A percentile compares a stretch with the other conserved stretches of the same genome.
phyloP scores from a whole-genome alignment of 2,113 vertebrate species.

The Pelodiscus sinensis region DNA sequence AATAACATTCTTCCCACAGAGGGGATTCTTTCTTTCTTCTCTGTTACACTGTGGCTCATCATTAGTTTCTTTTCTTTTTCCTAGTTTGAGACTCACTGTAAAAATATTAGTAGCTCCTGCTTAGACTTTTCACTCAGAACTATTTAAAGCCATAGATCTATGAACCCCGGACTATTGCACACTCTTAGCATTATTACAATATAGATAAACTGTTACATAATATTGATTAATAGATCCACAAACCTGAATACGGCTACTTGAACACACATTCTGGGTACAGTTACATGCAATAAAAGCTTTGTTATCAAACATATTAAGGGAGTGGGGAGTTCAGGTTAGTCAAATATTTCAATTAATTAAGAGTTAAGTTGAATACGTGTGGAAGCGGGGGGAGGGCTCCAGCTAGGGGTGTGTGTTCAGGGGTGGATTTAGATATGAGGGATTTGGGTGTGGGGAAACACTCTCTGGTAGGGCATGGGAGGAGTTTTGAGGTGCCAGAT shows the following conservation, averaged over 20 bases:
- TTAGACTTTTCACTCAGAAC: conserved; percentile 27
- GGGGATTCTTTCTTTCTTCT: conserved; percentile 24
- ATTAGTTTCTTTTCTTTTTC: conserved; percentile 29
- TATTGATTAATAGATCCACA: conserved; percentile 8
- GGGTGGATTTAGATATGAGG: no score
- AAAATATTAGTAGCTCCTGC: neutral
- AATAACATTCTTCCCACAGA: conserved; percentile 31
- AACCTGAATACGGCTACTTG: neutral
- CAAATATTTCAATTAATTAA: no score
- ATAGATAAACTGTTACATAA: neutral
- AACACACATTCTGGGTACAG: neutral
- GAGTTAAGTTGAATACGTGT: no score
- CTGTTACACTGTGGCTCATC: conserved; percentile 12
- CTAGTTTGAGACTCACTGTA: conserved; percentile 25
- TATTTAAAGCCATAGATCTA: neutral
- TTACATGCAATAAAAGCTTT: neutral
- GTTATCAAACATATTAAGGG: no score
- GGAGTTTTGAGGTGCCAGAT: no score
- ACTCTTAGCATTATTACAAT: neutral
- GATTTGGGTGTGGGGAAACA: no score
- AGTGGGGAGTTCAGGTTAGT: no score
- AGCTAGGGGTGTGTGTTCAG: no score
- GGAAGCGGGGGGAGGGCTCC: no score
- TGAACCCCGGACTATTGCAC: neutral
- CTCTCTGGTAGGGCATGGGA: no score